Conservation (phyloP, 2,797 vertebrate genomes). For the Poecile montanus region DNA sequence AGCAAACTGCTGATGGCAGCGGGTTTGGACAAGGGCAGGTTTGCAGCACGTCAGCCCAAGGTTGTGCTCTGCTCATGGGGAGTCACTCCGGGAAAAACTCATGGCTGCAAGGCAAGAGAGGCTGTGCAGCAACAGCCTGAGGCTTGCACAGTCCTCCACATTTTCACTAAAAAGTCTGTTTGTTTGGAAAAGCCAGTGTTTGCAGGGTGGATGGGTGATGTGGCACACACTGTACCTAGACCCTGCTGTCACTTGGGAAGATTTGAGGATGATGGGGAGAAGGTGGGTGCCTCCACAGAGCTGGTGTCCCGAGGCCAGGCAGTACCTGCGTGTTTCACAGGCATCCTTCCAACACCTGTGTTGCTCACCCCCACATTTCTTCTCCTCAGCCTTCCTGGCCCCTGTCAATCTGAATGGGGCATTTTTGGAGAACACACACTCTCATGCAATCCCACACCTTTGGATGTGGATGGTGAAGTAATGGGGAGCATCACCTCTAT, state of each 20-base stretch:
- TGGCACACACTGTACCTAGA: fast-evolving
- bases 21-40: background rate
- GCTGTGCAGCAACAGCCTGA: fast-evolving
- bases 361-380: background rate
- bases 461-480: fast-evolving
- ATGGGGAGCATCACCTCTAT: fast-evolving
- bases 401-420: fast-evolving
- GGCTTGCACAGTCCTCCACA: background rate
- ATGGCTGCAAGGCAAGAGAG: background rate
- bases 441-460: fast-evolving
- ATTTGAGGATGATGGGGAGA: background rate
- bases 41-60: background rate
- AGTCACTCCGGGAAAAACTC: background rate
- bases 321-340: fast-evolving
- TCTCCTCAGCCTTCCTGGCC: background rate
- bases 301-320: fast-evolving
- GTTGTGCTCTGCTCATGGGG: background rate
- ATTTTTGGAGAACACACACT: background rate
- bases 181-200: background rate
- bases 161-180: background rate
- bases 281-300: fast-evolving
- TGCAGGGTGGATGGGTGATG: background rate
- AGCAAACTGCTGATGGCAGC: conserved; percentile 46
- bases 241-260: background rate
- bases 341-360: fast-evolving